A percentile compares a stretch with the other conserved stretches of the same genome.
These are phyloP conservation scores for Onychostoma macrolepis DNA, from an alignment of 2,113 vertebrate species.

Conservation along the genomic window DNA sequence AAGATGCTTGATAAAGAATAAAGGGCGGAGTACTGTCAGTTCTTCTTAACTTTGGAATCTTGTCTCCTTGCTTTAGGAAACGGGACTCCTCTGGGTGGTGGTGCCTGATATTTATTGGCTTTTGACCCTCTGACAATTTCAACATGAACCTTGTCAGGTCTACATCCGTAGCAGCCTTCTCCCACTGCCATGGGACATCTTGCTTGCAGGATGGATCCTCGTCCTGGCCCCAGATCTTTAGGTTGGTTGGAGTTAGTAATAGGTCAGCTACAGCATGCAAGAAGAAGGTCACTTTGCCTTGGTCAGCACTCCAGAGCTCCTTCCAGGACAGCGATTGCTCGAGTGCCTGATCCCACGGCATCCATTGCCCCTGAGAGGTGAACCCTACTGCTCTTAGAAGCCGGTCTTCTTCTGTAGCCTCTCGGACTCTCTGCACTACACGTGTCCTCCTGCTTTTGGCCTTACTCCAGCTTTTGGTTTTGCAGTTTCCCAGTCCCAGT, in stretches of 20 bases:
- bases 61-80: not conserved
- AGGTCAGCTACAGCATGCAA: not conserved
- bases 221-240: not conserved
- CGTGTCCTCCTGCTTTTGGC: too few relatives aligned
- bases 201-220: not conserved
- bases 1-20: not conserved
- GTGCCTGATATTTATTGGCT: not conserved
- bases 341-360: too few relatives aligned
- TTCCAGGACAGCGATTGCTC: too few relatives aligned
- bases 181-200: not conserved
- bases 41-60: not conserved
- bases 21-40: not conserved
- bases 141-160: not conserved
- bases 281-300: not conserved
- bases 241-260: not conserved
- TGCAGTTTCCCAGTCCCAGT: too few relatives aligned
- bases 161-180: not conserved
- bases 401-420: too few relatives aligned
- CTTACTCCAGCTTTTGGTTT: too few relatives aligned
- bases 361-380: too few relatives aligned
- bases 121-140: not conserved
- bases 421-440: too few relatives aligned
- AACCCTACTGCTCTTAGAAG: too few relatives aligned
- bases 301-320: too few relatives aligned
- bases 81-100: not conserved